A percentile compares a stretch with the other conserved stretches of the same genome.
These are phyloP conservation scores for Xyliphius kryptos DNA, from an alignment of 2,113 vertebrate species.

Conservation along the genomic window DNA sequence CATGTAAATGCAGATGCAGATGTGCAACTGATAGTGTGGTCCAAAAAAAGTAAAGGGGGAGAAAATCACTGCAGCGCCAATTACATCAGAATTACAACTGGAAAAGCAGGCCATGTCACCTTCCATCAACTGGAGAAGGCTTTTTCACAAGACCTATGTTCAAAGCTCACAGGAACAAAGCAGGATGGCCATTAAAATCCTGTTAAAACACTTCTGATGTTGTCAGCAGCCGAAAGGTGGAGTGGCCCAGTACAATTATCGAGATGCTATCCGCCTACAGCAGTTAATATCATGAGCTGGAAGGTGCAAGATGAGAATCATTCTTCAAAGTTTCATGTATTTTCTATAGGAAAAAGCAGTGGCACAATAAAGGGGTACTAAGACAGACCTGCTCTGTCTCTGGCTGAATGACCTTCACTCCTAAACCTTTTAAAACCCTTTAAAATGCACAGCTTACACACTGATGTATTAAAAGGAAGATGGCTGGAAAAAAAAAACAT, in stretches of 20 bases:
- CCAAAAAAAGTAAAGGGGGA: slow-evolving; percentile 14
- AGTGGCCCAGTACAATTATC: slow-evolving; percentile 61
- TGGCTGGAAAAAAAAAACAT: slow-evolving; percentile 43
- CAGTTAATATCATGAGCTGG: slow-evolving; percentile 89
- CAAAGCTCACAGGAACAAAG: slow-evolving; percentile 83
- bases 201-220: slow-evolving; percentile 99
- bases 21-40: no score
- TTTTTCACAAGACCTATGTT: slow-evolving; percentile 69
- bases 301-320: slow-evolving; percentile 95
- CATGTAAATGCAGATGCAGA: no score
- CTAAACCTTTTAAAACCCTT: slow-evolving; percentile 61
- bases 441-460: slow-evolving; percentile 53
- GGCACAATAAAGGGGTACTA: slow-evolving; percentile 56
- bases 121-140: slow-evolving; percentile 42
- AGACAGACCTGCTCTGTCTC: slow-evolving; percentile 47
- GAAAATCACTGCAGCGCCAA: slow-evolving; percentile 13
- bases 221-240: slow-evolving; percentile 82
- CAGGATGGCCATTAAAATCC: slow-evolving; percentile 94
- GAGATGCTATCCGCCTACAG: slow-evolving; percentile 77
- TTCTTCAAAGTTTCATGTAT: slow-evolving; percentile 97
- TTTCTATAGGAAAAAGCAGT: slow-evolving; percentile 61
- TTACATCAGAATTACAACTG: slow-evolving; percentile 26
- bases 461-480: slow-evolving; percentile 37
- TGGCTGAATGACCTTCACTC: slow-evolving; percentile 65
- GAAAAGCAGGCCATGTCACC: slow-evolving; percentile 36